phyloP scores from a whole-genome alignment of 2,888 invertebrate genomes.

The Drosophila niveifrons region DNA sequence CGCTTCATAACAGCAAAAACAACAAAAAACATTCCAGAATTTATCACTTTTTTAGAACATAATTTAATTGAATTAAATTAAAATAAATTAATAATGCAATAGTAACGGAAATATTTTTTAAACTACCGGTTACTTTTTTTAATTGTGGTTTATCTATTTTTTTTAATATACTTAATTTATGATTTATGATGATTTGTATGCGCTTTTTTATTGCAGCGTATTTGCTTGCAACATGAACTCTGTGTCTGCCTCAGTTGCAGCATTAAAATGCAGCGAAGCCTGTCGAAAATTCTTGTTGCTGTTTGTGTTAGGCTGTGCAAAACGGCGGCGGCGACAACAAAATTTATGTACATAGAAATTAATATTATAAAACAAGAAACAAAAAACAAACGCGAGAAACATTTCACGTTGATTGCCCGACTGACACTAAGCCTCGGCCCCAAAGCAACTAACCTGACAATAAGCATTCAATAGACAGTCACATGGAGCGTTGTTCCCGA shows the following conservation, averaged over 20 bases:
- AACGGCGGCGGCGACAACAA: conserved; percentile 57
- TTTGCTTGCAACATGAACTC: conserved; percentile 2
- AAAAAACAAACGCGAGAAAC: conserved; percentile 39
- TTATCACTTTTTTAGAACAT: not conserved
- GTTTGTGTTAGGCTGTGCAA: conserved; percentile 24
- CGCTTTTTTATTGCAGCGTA: not conserved
- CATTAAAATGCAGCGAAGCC: conserved; percentile 70
- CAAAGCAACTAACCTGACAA: conserved; percentile 13
- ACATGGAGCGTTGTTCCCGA: conserved; percentile 26
- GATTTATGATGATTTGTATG: not conserved
- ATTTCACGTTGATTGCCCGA: conserved; percentile 48
- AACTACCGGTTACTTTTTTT: too few relatives aligned
- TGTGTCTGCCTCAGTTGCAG: conserved; percentile 5
- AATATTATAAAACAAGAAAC: conserved; percentile 66
- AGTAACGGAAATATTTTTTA: too few relatives aligned
- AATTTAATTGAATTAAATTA: conserved; percentile 9
- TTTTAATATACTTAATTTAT: not conserved
- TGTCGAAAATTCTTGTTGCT: conserved; percentile 56
- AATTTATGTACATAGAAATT: conserved; percentile 78
- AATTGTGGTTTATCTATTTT: too few relatives aligned
- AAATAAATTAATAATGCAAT: not conserved
- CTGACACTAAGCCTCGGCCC: conserved; percentile 13
- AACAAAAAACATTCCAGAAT: not conserved
- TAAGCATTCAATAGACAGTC: conserved; percentile 23
- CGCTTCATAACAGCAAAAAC: not conserved